Percentiles rank a stretch among this genome's conserved stretches.
Conservation (phyloP, 2,888 invertebrate species). For the Gymnoscelis rufifasciata region DNA sequence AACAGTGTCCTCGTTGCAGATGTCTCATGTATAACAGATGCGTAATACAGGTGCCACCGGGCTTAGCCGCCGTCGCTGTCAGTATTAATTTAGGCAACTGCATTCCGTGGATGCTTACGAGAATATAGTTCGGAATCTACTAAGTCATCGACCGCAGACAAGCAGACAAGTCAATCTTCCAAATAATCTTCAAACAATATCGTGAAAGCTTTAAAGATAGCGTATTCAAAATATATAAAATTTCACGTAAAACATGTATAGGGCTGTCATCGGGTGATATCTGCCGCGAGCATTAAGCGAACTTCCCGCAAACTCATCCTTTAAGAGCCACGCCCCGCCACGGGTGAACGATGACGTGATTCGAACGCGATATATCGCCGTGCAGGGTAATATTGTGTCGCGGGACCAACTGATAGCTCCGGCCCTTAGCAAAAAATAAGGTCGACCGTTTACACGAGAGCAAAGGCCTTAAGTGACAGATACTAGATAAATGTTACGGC, state of each 20-base stretch:
- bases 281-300: constrained; percentile 46
- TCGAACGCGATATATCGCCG: constrained; percentile 67
- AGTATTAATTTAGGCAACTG: constrained; percentile 37
- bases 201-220: constrained; percentile 12
- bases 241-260: constrained; percentile 28
- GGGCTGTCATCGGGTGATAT: constrained; percentile 39
- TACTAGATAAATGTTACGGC: constrained; percentile 75
- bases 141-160: constrained; percentile 1
- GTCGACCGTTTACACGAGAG: constrained; percentile 73
- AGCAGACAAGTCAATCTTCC: neutral
- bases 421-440: constrained; percentile 74
- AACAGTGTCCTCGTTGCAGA: constrained; percentile 59
- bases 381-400: constrained; percentile 71
- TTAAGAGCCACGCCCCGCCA: constrained; percentile 52
- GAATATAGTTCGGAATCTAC: constrained; percentile 5
- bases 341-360: constrained; percentile 70
- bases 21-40: constrained; percentile 59
- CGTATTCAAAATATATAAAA: constrained; percentile 26
- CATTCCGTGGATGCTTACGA: constrained; percentile 3
- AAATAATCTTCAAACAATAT: constrained; percentile 5
- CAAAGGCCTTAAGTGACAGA: constrained; percentile 75
- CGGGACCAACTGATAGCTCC: constrained; percentile 66
- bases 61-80: constrained; percentile 36
- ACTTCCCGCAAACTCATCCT: constrained; percentile 52
- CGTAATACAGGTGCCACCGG: constrained; percentile 40